A percentile compares a stretch with the other conserved stretches of the same genome.
phyloP scores from a whole-genome alignment of 2,888 invertebrate species.

The Nomada ferruginata region DNA sequence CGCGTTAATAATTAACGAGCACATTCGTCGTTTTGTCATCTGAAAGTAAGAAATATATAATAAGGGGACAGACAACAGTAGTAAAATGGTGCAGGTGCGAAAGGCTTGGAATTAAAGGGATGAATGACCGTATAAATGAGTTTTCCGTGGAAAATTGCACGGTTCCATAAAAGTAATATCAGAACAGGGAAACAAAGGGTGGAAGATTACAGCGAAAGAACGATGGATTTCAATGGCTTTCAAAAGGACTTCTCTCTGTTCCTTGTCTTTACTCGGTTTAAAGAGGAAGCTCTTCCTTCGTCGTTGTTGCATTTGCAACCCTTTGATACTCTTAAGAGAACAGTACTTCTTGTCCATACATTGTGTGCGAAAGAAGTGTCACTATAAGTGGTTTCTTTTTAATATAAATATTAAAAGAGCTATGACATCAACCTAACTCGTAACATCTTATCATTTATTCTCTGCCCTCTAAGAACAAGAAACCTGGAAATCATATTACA shows the following conservation, averaged over 20 bases:
- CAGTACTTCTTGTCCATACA: neutral
- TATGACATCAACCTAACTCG: too few relatives aligned
- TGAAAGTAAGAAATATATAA: too few relatives aligned
- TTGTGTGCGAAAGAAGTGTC: neutral
- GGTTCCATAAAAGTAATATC: neutral
- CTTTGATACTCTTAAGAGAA: neutral
- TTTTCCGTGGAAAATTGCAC: neutral
- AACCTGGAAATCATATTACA: too few relatives aligned
- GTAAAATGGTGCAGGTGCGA: too few relatives aligned
- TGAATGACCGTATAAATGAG: too few relatives aligned
- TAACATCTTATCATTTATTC: too few relatives aligned
- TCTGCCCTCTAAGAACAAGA: too few relatives aligned
- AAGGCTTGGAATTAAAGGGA: neutral
- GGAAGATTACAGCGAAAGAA: neutral
- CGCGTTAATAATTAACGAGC: too few relatives aligned
- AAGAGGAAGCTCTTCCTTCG: neutral
- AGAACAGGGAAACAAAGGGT: neutral
- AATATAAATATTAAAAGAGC: too few relatives aligned
- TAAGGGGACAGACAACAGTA: too few relatives aligned
- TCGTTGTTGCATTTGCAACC: neutral
- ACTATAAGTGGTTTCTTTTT: too few relatives aligned
- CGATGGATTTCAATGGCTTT: neutral
- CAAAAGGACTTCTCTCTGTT: neutral
- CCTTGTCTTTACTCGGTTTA: neutral
- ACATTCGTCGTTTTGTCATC: too few relatives aligned